Conservation (phyloP, 2,888 invertebrate species). For the Helicoverpa assulta region DNA sequence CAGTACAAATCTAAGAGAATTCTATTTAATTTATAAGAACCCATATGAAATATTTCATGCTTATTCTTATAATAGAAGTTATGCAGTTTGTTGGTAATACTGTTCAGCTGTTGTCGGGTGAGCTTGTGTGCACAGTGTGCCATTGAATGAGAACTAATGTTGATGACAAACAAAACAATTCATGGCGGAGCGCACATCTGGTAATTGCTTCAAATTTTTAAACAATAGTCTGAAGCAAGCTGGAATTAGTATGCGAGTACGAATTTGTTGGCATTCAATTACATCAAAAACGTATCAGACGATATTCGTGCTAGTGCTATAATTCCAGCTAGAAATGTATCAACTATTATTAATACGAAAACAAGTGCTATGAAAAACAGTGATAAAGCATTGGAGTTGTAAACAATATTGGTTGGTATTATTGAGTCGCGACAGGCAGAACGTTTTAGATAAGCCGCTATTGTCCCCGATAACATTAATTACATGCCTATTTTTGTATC, state of each 20-base stretch:
- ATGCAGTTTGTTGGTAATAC: constrained; percentile 2
- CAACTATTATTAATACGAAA: constrained; percentile 28
- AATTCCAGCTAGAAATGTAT: constrained; percentile 25
- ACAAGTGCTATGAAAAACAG: constrained; percentile 49
- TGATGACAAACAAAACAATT: constrained; percentile 60
- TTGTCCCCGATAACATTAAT: constrained; percentile 73
- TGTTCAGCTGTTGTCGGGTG: constrained; percentile 30
- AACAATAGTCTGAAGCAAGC: constrained; percentile 33
- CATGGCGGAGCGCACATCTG: constrained; percentile 54
- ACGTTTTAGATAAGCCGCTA: constrained; percentile 74
- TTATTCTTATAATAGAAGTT: not conserved
- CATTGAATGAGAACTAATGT: constrained; percentile 45
- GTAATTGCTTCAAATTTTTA: constrained; percentile 33
- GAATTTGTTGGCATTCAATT: constrained; percentile 11
- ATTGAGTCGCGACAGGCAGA: constrained; percentile 70
- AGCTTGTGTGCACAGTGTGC: constrained; percentile 25
- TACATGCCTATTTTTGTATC: constrained; percentile 62
- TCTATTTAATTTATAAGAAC: not conserved
- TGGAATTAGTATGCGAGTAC: constrained; percentile 10
- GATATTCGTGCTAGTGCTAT: constrained; percentile 18
- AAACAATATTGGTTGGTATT: constrained; percentile 70
- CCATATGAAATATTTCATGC: not conserved
- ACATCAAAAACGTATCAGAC: not conserved
- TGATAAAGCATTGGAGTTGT: constrained; percentile 66
- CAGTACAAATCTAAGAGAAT: not conserved